Evolutionary conservation across 2,888 invertebrate species (phyloP).

Genomic region (Xestia ashworthii): DNA sequence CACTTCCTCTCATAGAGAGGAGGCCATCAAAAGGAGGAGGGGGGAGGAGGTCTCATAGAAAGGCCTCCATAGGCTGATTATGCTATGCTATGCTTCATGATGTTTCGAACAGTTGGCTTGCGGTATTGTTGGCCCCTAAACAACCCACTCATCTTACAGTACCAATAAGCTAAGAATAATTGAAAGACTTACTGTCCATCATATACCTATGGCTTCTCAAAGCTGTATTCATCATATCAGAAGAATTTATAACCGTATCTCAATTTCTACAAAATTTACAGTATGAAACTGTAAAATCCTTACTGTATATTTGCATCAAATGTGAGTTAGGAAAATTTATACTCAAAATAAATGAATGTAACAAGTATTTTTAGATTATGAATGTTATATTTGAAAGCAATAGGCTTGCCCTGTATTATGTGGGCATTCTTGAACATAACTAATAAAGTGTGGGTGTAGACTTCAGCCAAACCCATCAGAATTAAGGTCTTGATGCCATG

Average conservation of each 20-base stretch:
- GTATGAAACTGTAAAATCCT: conserved; percentile 6
- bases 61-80: too few species aligned
- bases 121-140: too few species aligned
- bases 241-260: not conserved
- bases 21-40: too few species aligned
- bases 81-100: too few species aligned
- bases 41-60: too few species aligned
- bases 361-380: conserved; percentile 2
- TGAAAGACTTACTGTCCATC: too few species aligned
- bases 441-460: not conserved
- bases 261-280: not conserved
- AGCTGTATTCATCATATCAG: not conserved
- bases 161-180: not conserved
- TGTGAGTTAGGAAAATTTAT: not conserved
- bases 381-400: not conserved
- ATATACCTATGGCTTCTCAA: not conserved
- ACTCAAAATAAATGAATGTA: not conserved
- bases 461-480: not conserved
- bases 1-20: too few species aligned
- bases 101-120: too few species aligned
- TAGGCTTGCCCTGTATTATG: too few species aligned
- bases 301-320: not conserved
- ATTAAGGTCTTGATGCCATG: not conserved
- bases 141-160: not conserved
- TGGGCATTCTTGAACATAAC: not conserved